phyloP scores from a whole-genome alignment of 2,888 invertebrate species.

The Parascotia fuliginaria region DNA sequence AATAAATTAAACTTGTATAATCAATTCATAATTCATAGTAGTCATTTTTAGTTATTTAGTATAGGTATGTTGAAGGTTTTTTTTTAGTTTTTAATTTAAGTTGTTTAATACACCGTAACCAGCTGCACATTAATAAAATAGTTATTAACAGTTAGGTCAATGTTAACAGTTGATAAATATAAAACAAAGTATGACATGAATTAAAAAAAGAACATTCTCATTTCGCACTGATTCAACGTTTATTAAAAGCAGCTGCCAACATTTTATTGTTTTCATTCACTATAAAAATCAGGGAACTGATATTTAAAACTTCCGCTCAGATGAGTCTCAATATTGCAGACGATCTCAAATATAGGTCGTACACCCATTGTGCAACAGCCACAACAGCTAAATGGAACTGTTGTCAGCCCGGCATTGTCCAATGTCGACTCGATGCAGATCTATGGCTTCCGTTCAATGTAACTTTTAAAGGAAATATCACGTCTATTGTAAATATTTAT shows the following conservation, averaged over 20 bases:
- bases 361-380: slow-evolving; percentile 29
- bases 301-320: slow-evolving; percentile 39
- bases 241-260: background rate
- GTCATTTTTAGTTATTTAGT: too few species aligned
- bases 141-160: too few species aligned
- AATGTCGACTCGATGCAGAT: slow-evolving; percentile 70
- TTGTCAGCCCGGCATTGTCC: slow-evolving; percentile 71
- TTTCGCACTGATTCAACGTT: background rate
- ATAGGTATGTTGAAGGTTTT: too few species aligned
- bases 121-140: too few species aligned
- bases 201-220: too few species aligned
- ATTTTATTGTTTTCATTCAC: background rate
- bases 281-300: slow-evolving; percentile 2
- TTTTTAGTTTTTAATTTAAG: too few species aligned
- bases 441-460: slow-evolving; percentile 65
- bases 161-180: too few species aligned
- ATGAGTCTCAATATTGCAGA: slow-evolving; percentile 36
- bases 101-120: too few species aligned
- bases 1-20: too few species aligned
- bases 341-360: slow-evolving; percentile 45
- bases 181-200: too few species aligned
- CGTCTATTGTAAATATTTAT: slow-evolving; percentile 14
- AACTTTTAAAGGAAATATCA: slow-evolving; percentile 59
- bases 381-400: slow-evolving; percentile 73
- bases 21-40: too few species aligned